Evolutionary conservation across 2,113 vertebrate genomes (phyloP).

Genomic region (Chloropsis hardwickii): DNA sequence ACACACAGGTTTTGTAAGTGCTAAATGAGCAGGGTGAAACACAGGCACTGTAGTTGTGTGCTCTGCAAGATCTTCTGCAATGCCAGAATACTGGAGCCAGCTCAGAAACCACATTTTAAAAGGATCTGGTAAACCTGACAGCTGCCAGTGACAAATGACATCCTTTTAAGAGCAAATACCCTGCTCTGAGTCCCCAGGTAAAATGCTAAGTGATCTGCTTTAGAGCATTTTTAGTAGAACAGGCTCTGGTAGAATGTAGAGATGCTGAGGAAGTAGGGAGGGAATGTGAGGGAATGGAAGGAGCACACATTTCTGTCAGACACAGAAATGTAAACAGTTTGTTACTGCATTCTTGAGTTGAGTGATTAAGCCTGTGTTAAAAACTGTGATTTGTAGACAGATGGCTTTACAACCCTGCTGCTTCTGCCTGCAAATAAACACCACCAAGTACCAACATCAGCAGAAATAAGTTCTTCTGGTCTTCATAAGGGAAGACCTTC

Average conservation of each 20-base stretch:
- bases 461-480: not conserved
- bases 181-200: not conserved
- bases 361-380: not conserved
- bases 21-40: not conserved
- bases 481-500: not conserved
- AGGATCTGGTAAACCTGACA: not conserved
- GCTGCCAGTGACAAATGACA: not conserved
- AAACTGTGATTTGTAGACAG: not conserved
- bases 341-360: not conserved
- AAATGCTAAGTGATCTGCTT: not conserved
- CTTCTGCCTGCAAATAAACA: not conserved
- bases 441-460: not conserved
- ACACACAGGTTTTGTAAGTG: not conserved
- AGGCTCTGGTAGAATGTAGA: not conserved
- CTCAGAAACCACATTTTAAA: not conserved
- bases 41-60: fast-evolving
- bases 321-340: not conserved
- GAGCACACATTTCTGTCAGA: not conserved
- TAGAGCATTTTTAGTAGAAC: not conserved
- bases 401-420: not conserved
- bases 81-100: not conserved
- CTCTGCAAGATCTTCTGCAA: not conserved
- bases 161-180: not conserved
- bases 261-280: not conserved
- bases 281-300: not conserved